These are phyloP conservation scores for Tetragonisca angustula DNA, from an alignment of 2,888 invertebrate genomes.

Conservation along the genomic window DNA sequence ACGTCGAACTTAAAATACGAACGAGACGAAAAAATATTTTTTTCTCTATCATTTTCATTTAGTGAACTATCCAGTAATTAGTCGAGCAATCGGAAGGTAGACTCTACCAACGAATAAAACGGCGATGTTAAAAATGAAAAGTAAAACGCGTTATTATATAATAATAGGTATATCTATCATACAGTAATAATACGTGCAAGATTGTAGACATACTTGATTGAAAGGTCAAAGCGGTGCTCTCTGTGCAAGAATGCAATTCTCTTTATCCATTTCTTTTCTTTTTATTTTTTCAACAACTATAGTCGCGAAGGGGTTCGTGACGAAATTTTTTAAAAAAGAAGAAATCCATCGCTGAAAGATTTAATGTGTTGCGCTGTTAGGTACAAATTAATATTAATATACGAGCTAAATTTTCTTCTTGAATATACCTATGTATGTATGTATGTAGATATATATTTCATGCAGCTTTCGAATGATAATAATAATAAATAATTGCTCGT, in stretches of 20 bases:
- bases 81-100: not conserved
- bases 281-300: not conserved
- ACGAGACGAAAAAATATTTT: not conserved
- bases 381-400: not conserved
- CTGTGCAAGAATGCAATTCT: not conserved
- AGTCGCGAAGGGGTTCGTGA: not conserved
- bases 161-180: not conserved
- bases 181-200: not conserved
- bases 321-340: not conserved
- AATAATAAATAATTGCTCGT: not conserved
- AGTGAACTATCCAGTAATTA: not conserved
- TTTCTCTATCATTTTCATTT: not conserved
- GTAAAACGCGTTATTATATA: not conserved
- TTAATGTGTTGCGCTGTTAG: not conserved
- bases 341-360: not conserved
- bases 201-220: not conserved
- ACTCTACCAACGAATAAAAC: not conserved
- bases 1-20: not conserved
- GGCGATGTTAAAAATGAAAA: not conserved
- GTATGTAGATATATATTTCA: not conserved
- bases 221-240: not conserved
- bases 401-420: not conserved
- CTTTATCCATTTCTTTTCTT: not conserved
- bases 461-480: not conserved
- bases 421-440: too few relatives aligned